Evolutionary conservation across 2,797 vertebrate genomes (phyloP).

Genomic region (Ptychadena robeensis): DNA sequence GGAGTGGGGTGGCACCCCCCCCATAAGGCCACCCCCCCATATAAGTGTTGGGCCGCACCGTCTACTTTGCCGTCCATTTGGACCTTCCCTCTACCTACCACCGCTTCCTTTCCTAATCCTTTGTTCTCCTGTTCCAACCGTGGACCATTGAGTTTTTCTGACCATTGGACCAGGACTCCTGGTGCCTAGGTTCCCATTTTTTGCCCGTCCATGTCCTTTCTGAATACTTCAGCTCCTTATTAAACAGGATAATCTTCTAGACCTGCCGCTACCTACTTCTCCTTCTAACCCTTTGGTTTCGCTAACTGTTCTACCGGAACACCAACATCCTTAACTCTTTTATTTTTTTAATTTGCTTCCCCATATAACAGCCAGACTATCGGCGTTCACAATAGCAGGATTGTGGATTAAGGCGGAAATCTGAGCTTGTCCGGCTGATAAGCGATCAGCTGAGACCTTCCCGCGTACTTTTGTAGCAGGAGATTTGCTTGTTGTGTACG

Average conservation of each 20-base stretch:
- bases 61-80: too few relatives aligned
- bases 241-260: background rate
- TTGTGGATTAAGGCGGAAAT: background rate
- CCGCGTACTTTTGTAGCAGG: background rate
- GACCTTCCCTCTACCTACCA: too few relatives aligned
- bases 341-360: background rate
- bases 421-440: background rate
- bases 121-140: too few relatives aligned
- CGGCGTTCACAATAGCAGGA: background rate
- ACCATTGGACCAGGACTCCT: too few relatives aligned
- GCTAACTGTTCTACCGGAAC: background rate
- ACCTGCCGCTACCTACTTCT: background rate
- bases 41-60: too few relatives aligned
- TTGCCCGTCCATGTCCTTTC: too few relatives aligned
- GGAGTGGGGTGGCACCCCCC: too few relatives aligned
- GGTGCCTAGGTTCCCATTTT: too few relatives aligned
- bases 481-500: background rate
- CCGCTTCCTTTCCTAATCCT: too few relatives aligned
- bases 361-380: background rate
- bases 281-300: background rate
- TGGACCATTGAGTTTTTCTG: too few relatives aligned
- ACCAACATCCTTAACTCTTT: background rate
- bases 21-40: too few relatives aligned
- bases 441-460: background rate
- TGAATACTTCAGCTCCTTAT: too few relatives aligned